These are phyloP conservation scores for Crocallis elinguaria DNA, from an alignment of 2,888 invertebrate genomes.

Conservation along the genomic window DNA sequence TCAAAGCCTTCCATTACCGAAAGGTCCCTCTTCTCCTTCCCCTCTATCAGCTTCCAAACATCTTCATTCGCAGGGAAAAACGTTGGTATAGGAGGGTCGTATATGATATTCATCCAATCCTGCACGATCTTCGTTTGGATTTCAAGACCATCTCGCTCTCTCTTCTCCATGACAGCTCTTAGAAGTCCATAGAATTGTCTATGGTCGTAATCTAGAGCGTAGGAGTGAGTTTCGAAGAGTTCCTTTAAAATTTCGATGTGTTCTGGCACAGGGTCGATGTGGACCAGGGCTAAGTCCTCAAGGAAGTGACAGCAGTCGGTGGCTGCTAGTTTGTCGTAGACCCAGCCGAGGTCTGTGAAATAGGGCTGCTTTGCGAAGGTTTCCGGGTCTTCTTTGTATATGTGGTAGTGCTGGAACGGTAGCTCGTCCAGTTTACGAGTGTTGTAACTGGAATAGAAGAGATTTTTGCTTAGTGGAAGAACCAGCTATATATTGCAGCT, in stretches of 20 bases:
- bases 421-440: constrained; percentile 92
- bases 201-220: constrained; percentile 91
- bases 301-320: constrained; percentile 90
- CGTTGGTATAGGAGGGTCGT: constrained; percentile 85
- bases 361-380: constrained; percentile 87
- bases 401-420: constrained; percentile 90
- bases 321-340: constrained; percentile 91
- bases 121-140: constrained; percentile 68
- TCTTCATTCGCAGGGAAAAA: constrained; percentile 84
- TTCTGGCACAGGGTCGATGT: constrained; percentile 75
- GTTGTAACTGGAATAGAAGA: constrained; percentile 86
- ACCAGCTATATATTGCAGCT: not conserved
- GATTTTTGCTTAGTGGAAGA: constrained; percentile 7
- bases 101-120: constrained; percentile 74
- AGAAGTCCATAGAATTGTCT: constrained; percentile 91
- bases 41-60: constrained; percentile 66
- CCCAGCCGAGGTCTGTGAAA: constrained; percentile 91
- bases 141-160: constrained; percentile 62
- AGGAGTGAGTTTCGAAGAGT: constrained; percentile 89
- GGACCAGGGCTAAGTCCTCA: constrained; percentile 88
- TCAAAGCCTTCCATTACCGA: constrained; percentile 71
- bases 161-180: constrained; percentile 67
- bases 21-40: constrained; percentile 61
- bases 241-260: constrained; percentile 86
- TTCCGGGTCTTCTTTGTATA: constrained; percentile 79